Percentiles rank a stretch among this genome's conserved stretches.
These are phyloP conservation scores for Mohoua ochrocephala DNA, from an alignment of 2,113 vertebrate species.

Conservation along the genomic window DNA sequence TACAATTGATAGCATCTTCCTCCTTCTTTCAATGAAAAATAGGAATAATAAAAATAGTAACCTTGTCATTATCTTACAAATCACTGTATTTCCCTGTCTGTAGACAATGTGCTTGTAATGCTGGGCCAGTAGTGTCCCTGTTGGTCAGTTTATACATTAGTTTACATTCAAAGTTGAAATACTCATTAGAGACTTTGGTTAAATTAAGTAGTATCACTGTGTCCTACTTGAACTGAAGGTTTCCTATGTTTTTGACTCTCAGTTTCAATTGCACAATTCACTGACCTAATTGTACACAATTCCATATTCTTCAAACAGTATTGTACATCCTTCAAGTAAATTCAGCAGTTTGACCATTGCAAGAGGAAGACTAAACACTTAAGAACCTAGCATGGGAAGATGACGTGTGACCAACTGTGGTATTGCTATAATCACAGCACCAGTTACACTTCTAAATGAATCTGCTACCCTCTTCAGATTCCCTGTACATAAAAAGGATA, in stretches of 20 bases:
- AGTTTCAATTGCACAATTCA: constrained; percentile 72
- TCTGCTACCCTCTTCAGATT: constrained; percentile 53
- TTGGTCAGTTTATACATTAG: constrained; percentile 77
- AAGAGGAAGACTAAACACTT: constrained; percentile 70
- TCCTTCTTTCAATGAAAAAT: constrained; percentile 68
- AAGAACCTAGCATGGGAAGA: constrained; percentile 58
- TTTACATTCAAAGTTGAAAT: constrained; percentile 86
- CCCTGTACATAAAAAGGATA: constrained; percentile 64
- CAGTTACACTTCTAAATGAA: constrained; percentile 72
- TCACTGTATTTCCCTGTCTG: constrained; percentile 67
- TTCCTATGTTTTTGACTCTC: constrained; percentile 62
- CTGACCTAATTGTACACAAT: constrained; percentile 72
- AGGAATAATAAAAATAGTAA: constrained; percentile 68
- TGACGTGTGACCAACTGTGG: constrained; percentile 59
- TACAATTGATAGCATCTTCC: constrained; percentile 64
- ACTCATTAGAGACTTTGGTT: constrained; percentile 87
- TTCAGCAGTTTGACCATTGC: constrained; percentile 67
- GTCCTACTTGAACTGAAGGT: constrained; percentile 71
- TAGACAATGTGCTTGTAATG: constrained; percentile 75
- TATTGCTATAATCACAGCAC: constrained; percentile 82
- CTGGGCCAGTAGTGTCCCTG: constrained; percentile 73
- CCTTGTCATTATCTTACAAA: constrained; percentile 70
- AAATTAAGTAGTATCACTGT: constrained; percentile 82
- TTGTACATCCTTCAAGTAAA: constrained; percentile 79
- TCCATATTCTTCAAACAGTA: constrained; percentile 68